phyloP scores from a whole-genome alignment of 2,113 vertebrate genomes.

The Tretioscincus oriximinensis region DNA sequence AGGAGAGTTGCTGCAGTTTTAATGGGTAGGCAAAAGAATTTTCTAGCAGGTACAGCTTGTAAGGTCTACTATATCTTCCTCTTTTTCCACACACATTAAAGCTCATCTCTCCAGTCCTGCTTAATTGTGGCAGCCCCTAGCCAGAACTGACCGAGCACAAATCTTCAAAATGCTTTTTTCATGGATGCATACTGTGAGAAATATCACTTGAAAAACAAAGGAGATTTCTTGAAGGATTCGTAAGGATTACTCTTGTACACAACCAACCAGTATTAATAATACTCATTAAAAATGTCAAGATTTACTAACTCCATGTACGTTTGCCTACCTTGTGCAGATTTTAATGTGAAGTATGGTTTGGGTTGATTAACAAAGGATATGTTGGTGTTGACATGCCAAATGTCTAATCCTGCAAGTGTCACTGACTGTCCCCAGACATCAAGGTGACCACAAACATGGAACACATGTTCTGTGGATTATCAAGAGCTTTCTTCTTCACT shows the following conservation, averaged over 20 bases:
- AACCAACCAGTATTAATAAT: background rate
- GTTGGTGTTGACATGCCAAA: background rate
- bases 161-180: background rate
- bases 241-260: background rate
- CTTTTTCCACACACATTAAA: background rate
- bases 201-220: background rate
- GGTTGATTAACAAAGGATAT: background rate
- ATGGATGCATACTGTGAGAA: background rate
- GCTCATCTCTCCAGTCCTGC: background rate
- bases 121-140: too few species aligned
- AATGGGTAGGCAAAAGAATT: too few species aligned
- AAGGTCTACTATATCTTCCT: too few species aligned
- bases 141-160: background rate
- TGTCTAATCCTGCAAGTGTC: background rate
- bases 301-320: background rate
- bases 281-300: background rate
- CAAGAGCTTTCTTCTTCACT: background rate
- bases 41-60: too few species aligned
- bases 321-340: background rate
- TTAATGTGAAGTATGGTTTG: background rate
- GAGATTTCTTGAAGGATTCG: background rate
- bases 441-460: background rate
- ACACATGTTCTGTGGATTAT: background rate
- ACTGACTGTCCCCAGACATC: background rate
- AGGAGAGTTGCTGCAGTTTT: too few species aligned